Conservation (phyloP, 2,797 vertebrate genomes). For the Nyctibius grandis region DNA sequence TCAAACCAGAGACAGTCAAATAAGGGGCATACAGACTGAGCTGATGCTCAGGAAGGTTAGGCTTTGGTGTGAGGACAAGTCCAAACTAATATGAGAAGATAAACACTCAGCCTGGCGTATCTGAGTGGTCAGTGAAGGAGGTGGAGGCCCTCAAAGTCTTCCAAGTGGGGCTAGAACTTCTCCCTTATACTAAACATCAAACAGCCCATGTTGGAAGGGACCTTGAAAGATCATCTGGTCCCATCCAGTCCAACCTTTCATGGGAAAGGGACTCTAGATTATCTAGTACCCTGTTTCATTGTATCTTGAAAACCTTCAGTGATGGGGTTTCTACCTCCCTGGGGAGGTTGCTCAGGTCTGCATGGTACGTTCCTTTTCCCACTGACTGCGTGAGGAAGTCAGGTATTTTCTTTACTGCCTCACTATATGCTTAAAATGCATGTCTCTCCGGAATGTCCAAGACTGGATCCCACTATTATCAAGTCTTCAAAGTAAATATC, state of each 20-base stretch:
- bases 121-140: not conserved
- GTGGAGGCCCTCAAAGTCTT: not conserved
- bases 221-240: not conserved
- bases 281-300: not conserved
- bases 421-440: not conserved
- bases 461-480: not conserved
- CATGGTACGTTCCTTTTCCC: not conserved
- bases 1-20: not conserved
- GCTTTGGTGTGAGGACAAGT: not conserved
- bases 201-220: not conserved
- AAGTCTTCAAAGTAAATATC: conserved; percentile 26
- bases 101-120: not conserved
- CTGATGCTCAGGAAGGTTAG: not conserved
- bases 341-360: not conserved
- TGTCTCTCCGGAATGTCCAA: not conserved
- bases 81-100: not conserved
- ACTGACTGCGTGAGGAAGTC: not conserved
- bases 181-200: not conserved
- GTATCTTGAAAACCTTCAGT: not conserved
- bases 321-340: not conserved
- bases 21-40: not conserved
- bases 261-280: not conserved
- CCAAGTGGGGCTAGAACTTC: not conserved
- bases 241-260: fast-evolving
- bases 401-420: not conserved